Percentiles rank a stretch among this genome's conserved stretches.
phyloP scores from a whole-genome alignment of 2,888 invertebrate genomes.

The Caenorhabditis panamensis region DNA sequence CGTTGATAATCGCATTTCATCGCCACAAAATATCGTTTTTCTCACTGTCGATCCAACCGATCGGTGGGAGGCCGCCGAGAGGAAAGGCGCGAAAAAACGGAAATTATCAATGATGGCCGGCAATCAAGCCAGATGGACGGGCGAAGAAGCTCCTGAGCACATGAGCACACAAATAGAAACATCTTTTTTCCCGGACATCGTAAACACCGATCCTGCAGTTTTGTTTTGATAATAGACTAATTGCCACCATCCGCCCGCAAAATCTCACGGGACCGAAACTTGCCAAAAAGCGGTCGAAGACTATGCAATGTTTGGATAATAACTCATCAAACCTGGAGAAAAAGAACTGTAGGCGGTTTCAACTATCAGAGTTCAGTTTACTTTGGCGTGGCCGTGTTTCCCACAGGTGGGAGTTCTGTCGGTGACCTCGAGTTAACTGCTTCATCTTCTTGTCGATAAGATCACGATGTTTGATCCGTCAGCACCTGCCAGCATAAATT shows the following conservation, averaged over 20 bases:
- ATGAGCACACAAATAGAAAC: conserved; percentile 54
- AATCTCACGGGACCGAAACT: neutral
- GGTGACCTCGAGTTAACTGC: neutral
- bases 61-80: neutral
- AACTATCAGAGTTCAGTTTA: neutral
- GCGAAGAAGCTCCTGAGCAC: conserved; percentile 37
- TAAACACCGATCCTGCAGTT: conserved; percentile 7
- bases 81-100: conserved; percentile 41
- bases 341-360: conserved; percentile 8
- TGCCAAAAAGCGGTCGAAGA: neutral
- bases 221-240: conserved; percentile 47
- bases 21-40: conserved; percentile 48
- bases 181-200: conserved; percentile 31
- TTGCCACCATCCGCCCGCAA: conserved; percentile 18
- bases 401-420: too few relatives aligned
- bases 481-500: too few relatives aligned
- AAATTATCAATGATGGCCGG: conserved; percentile 30
- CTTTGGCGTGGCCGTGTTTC: conserved; percentile 10
- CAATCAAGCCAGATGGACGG: conserved; percentile 17
- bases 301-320: conserved; percentile 12
- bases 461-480: conserved; percentile 26
- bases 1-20: conserved; percentile 50
- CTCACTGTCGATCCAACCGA: conserved; percentile 24
- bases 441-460: neutral
- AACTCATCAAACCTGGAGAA: conserved; percentile 28